A percentile compares a stretch with the other conserved stretches of the same genome.
These are phyloP conservation scores for Ptychobarbus kaznakovi DNA, from an alignment of 2,797 vertebrate genomes.

Conservation along the genomic window DNA sequence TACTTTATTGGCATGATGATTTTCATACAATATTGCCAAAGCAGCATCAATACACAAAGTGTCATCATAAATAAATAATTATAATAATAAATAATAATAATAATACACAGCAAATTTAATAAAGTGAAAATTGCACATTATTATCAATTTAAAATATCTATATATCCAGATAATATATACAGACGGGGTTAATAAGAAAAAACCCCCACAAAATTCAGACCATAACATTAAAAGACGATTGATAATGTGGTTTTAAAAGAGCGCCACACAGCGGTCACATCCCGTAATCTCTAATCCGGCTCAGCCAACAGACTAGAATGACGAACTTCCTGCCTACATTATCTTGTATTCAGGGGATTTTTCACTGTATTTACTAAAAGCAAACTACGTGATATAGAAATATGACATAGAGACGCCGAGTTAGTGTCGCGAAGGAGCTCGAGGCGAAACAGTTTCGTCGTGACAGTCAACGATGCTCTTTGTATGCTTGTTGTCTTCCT, in stretches of 20 bases:
- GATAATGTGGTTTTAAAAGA: not conserved
- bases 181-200: not conserved
- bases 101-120: not conserved
- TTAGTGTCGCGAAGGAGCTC: not conserved
- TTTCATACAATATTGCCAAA: not conserved
- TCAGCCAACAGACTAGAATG: slow-evolving; percentile 51
- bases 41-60: not conserved
- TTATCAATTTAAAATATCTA: not conserved
- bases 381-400: slow-evolving; percentile 6
- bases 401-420: slow-evolving; percentile 15
- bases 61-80: not conserved
- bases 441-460: slow-evolving; percentile 11
- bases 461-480: slow-evolving; percentile 39
- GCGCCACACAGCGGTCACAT: slow-evolving; percentile 48
- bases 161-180: not conserved
- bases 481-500: slow-evolving; percentile 35
- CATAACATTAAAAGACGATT: slow-evolving; percentile 1
- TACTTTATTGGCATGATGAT: not conserved
- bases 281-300: slow-evolving; percentile 49
- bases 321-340: slow-evolving; percentile 68
- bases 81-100: not conserved
- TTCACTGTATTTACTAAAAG: slow-evolving; percentile 17
- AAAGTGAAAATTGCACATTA: not conserved
- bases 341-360: slow-evolving; percentile 34
- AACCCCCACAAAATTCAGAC: not conserved